These are phyloP conservation scores for Cuculus canorus DNA, from an alignment of 2,797 vertebrate genomes.

Conservation along the genomic window DNA sequence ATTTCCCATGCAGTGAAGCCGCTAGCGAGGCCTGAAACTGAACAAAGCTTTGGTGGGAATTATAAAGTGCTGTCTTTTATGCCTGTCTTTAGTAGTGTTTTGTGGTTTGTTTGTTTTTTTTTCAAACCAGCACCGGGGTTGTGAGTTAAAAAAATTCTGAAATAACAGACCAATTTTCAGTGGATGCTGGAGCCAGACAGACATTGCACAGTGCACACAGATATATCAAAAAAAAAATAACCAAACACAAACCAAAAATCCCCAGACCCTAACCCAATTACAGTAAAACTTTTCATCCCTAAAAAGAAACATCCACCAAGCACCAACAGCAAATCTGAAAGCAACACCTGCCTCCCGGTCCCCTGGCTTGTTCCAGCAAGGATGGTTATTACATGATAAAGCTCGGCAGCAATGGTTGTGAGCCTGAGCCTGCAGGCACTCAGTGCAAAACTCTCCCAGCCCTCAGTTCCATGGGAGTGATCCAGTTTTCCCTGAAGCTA, in stretches of 20 bases:
- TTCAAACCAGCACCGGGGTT: conserved; percentile 11
- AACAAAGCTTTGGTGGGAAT: conserved; percentile 51
- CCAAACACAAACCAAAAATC: neutral
- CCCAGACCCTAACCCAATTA: neutral
- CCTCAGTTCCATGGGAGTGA: neutral
- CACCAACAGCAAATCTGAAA: conserved; percentile 27
- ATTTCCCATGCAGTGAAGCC: conserved; percentile 34
- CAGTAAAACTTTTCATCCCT: neutral
- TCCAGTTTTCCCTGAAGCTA: neutral
- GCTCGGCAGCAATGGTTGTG: conserved; percentile 24
- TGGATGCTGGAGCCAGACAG: conserved; percentile 22
- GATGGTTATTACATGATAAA: neutral
- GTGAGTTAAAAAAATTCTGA: conserved; percentile 34
- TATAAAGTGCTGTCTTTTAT: conserved; percentile 52
- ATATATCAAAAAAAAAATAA: neutral
- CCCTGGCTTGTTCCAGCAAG: conserved; percentile 1
- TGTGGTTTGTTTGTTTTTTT: neutral
- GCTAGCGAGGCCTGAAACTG: neutral
- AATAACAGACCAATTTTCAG: neutral
- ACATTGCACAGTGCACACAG: conserved; percentile 13
- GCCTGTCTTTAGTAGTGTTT: conserved; percentile 33
- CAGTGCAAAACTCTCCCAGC: neutral
- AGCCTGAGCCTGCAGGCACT: conserved; percentile 55
- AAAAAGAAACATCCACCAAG: conserved; percentile 37
- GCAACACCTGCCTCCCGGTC: neutral